phyloP scores from a whole-genome alignment of 2,113 vertebrate species.

The Perca schrenkii region DNA sequence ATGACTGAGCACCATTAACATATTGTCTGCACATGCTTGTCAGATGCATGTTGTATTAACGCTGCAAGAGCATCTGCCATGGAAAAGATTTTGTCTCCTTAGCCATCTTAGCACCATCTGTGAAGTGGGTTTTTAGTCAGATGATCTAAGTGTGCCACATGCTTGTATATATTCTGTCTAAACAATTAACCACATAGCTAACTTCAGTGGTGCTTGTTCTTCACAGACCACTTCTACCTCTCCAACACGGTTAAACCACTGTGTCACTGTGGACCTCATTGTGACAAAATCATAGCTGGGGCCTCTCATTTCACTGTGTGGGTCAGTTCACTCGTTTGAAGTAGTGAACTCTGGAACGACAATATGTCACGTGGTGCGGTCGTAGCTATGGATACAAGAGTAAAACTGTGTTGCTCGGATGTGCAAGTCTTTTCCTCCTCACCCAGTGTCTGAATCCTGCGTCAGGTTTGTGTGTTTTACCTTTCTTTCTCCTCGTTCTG shows the following conservation, averaged over 20 bases:
- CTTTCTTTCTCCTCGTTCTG: not conserved
- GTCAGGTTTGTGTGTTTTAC: slow-evolving; percentile 4
- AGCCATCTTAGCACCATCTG: slow-evolving; percentile 57
- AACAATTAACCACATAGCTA: slow-evolving; percentile 7
- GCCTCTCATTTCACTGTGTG: slow-evolving; percentile 26
- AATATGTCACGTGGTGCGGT: slow-evolving; percentile 41
- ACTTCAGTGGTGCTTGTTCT: not conserved
- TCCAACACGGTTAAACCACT: not conserved
- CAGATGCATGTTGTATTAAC: slow-evolving; percentile 7
- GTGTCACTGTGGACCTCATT: not conserved
- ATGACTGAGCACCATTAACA: slow-evolving; percentile 12
- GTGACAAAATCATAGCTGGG: slow-evolving; percentile 1
- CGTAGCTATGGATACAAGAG: slow-evolving; percentile 54
- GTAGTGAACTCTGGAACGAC: slow-evolving; percentile 36
- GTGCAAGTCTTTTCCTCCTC: slow-evolving; percentile 27
- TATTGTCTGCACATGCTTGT: not conserved
- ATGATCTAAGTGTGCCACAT: slow-evolving; percentile 30
- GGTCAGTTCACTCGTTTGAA: slow-evolving; percentile 51
- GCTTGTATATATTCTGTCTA: slow-evolving; percentile 15
- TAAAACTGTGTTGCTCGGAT: slow-evolving; percentile 19
- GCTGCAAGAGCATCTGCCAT: slow-evolving; percentile 49
- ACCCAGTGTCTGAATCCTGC: not conserved
- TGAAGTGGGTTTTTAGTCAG: slow-evolving; percentile 54
- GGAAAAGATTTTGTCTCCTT: slow-evolving; percentile 37
- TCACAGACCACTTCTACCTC: not conserved